Conservation (phyloP, 2,888 invertebrate genomes). For the Hypomecis punctinalis region DNA sequence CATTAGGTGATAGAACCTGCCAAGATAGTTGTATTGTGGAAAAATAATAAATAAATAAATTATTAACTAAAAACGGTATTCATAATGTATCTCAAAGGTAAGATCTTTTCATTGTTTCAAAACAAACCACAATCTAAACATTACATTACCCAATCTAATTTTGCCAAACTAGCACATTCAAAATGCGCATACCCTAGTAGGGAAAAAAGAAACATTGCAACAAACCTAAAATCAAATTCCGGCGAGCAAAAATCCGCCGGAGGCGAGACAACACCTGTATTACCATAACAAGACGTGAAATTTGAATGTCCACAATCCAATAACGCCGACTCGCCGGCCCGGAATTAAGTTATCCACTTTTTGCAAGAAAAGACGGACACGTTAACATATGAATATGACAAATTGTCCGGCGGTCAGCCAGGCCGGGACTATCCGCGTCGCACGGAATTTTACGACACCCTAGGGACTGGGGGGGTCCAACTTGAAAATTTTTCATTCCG, state of each 20-base stretch:
- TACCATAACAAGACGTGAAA: slow-evolving; percentile 84
- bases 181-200: slow-evolving; percentile 11
- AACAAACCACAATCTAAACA: neutral
- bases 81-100: too few relatives aligned
- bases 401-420: slow-evolving; percentile 80
- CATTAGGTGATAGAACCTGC: too few relatives aligned
- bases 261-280: slow-evolving; percentile 81
- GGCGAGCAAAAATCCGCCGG: slow-evolving; percentile 53
- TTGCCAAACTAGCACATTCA: slow-evolving; percentile 15
- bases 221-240: slow-evolving; percentile 47
- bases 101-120: neutral
- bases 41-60: too few relatives aligned
- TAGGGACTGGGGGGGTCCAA: slow-evolving; percentile 77
- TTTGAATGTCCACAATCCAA: slow-evolving; percentile 84
- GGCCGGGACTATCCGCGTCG: slow-evolving; percentile 65
- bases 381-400: slow-evolving; percentile 86
- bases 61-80: too few relatives aligned
- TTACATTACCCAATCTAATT: slow-evolving; percentile 11
- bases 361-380: slow-evolving; percentile 84
- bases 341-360: slow-evolving; percentile 84
- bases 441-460: slow-evolving; percentile 83
- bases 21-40: too few relatives aligned
- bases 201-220: slow-evolving; percentile 25
- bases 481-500: slow-evolving; percentile 85
- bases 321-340: slow-evolving; percentile 68